These are phyloP conservation scores for Perognathus longimembris DNA, from an alignment of 2,113 vertebrate species.

Conservation along the genomic window DNA sequence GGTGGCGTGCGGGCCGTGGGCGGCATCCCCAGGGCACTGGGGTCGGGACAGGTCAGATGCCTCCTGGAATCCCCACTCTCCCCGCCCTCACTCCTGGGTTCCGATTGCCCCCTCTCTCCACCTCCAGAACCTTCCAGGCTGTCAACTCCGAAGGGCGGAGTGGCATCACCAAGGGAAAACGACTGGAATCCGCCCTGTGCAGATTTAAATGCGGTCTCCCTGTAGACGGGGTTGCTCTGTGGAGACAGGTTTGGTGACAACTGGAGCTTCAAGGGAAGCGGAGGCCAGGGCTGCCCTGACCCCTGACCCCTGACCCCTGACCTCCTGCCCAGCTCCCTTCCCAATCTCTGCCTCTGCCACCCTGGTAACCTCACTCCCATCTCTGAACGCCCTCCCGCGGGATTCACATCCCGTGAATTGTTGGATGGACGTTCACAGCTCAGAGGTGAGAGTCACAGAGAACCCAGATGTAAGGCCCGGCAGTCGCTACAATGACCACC, in stretches of 20 bases:
- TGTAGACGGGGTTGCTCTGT: neutral
- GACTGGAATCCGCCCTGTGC: neutral
- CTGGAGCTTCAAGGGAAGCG: neutral
- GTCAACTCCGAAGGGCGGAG: neutral
- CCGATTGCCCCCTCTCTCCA: neutral
- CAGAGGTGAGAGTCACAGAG: neutral
- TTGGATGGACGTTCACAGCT: too few species aligned
- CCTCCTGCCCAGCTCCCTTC: too few species aligned
- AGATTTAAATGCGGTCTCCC: neutral
- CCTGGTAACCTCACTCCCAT: too few species aligned
- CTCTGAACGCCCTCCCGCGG: too few species aligned
- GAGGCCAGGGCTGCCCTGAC: neutral
- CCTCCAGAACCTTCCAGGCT: neutral
- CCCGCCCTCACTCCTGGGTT: neutral
- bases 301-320: neutral
- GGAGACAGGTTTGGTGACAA: neutral
- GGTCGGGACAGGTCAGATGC: too few species aligned
- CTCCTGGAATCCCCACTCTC: neutral
- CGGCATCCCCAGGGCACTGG: fast-evolving
- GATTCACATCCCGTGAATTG: too few species aligned
- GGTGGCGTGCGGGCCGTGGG: too few species aligned
- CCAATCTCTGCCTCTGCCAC: too few species aligned
- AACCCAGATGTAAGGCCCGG: too few species aligned
- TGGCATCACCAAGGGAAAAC: too few species aligned
- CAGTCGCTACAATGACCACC: too few species aligned